These are phyloP conservation scores for Drosophila nigromelanica DNA, from an alignment of 1,140 invertebrate species.

Conservation along the genomic window DNA sequence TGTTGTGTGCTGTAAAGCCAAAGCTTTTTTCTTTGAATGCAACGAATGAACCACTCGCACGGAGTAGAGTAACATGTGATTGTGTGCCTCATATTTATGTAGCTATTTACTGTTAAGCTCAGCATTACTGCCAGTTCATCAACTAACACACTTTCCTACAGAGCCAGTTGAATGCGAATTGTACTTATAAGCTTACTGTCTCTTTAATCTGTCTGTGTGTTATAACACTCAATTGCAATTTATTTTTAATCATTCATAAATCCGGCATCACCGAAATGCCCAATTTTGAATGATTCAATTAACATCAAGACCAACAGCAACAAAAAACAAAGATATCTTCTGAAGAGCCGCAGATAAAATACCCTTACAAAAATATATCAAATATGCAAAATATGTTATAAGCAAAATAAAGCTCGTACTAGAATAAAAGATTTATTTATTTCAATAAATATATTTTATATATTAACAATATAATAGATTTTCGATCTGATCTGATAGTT, in stretches of 20 bases:
- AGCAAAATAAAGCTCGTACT: too few relatives aligned
- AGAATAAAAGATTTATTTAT: too few relatives aligned
- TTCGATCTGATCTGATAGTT: too few relatives aligned
- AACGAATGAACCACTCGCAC: slow-evolving; percentile 9
- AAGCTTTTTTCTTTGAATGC: slow-evolving; percentile 34
- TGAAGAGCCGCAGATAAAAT: too few relatives aligned
- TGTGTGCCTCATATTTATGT: slow-evolving; percentile 3
- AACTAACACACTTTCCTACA: neutral
- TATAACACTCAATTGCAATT: neutral
- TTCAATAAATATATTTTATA: too few relatives aligned
- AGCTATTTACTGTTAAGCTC: neutral
- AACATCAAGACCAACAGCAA: too few relatives aligned
- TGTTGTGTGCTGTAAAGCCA: slow-evolving; percentile 17
- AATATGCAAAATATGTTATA: too few relatives aligned
- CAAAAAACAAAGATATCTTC: too few relatives aligned
- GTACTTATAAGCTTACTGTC: neutral
- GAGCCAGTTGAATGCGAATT: slow-evolving; percentile 5
- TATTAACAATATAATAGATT: too few relatives aligned
- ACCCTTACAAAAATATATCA: too few relatives aligned
- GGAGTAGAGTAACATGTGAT: neutral
- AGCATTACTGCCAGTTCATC: slow-evolving; percentile 2
- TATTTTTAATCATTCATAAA: slow-evolving; percentile 1
- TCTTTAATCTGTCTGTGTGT: neutral
- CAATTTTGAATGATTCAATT: neutral
- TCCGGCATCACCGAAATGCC: neutral